Evolutionary conservation across 1,140 invertebrate species (phyloP).

Genomic region (Steinernema khuongi): DNA sequence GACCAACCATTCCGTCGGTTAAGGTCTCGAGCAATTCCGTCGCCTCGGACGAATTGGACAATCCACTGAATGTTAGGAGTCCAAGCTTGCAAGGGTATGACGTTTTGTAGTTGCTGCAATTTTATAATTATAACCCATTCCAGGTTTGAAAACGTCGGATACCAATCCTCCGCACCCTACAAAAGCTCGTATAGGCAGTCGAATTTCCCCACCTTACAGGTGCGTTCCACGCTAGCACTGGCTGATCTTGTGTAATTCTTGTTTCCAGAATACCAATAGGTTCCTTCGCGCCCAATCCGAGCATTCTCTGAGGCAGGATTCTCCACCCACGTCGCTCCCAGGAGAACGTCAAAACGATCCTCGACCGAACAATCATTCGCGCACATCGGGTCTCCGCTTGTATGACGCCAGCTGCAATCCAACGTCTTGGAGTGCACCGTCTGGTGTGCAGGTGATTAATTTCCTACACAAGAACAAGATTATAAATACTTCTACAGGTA

Average conservation of each 20-base stretch:
- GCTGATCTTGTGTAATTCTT: neutral
- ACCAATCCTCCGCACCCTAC: conserved; percentile 47
- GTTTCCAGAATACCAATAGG: neutral
- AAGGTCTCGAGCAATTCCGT: conserved; percentile 12
- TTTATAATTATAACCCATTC: too few species aligned
- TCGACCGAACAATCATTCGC: conserved; percentile 17
- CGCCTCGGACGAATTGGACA: conserved; percentile 21
- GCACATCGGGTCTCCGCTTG: conserved; percentile 10
- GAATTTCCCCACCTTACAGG: conserved; percentile 55
- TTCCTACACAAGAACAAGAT: neutral
- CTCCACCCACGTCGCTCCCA: conserved; percentile 13
- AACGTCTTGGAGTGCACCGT: neutral
- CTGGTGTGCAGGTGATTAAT: neutral
- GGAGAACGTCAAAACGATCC: conserved; percentile 19
- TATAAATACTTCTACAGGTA: neutral
- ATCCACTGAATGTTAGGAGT: conserved; percentile 20
- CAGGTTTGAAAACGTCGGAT: conserved; percentile 56
- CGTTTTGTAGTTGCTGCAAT: too few species aligned
- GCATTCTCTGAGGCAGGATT: conserved; percentile 13
- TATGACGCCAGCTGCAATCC: neutral
- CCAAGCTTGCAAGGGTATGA: conserved; percentile 17
- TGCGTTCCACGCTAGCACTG: conserved; percentile 14
- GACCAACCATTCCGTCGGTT: conserved; percentile 25
- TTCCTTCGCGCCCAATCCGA: conserved; percentile 23
- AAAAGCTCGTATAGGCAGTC: conserved; percentile 52